A percentile compares a stretch with the other conserved stretches of the same genome.
Conservation (phyloP, 2,888 invertebrate genomes). For the Pecten maximus region DNA sequence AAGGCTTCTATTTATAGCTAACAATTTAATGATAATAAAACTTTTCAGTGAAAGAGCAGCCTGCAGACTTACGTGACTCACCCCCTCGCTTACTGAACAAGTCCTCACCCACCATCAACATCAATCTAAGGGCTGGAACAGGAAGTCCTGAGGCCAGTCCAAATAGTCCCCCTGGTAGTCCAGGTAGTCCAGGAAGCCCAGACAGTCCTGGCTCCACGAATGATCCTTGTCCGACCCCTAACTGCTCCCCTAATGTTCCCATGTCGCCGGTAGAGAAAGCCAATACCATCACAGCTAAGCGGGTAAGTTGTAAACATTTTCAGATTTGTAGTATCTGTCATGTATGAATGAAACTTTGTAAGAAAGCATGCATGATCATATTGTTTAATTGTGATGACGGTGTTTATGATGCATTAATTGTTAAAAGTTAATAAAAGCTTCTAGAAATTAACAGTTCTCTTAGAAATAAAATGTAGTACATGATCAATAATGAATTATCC, state of each 20-base stretch:
- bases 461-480: too few relatives aligned
- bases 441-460: too few relatives aligned
- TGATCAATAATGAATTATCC: too few relatives aligned
- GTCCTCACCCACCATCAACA: conserved; percentile 72
- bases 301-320: conserved; percentile 53
- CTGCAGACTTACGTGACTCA: conserved; percentile 70
- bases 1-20: too few relatives aligned
- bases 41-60: conserved; percentile 72
- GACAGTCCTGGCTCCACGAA: conserved; percentile 60
- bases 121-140: conserved; percentile 67
- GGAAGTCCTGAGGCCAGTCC: conserved; percentile 72
- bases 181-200: conserved; percentile 69
- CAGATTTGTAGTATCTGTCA: too few relatives aligned
- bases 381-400: too few relatives aligned
- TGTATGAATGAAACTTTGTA: too few relatives aligned
- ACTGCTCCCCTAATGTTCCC: conserved; percentile 64
- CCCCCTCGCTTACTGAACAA: conserved; percentile 71
- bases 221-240: conserved; percentile 67
- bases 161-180: conserved; percentile 69
- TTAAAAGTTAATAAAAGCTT: too few relatives aligned
- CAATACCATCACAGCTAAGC: conserved; percentile 58
- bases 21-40: too few relatives aligned
- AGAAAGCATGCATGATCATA: too few relatives aligned
- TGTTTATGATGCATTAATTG: too few relatives aligned
- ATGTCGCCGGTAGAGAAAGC: conserved; percentile 54